phyloP scores from a whole-genome alignment of 2,113 vertebrate species.

The Ammospiza caudacuta region DNA sequence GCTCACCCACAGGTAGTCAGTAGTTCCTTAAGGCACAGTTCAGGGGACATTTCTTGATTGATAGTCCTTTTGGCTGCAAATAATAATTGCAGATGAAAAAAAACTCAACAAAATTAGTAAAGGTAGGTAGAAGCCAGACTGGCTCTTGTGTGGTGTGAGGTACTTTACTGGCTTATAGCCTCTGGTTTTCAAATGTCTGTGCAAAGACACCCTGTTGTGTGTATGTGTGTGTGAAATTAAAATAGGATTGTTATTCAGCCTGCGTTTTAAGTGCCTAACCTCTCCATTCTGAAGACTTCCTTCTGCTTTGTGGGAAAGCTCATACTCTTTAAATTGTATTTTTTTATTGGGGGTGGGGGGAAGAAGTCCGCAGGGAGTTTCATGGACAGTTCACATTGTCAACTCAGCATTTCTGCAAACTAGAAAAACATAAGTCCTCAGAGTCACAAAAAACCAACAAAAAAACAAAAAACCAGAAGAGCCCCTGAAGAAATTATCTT shows the following conservation, averaged over 20 bases:
- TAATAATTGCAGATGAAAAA: neutral
- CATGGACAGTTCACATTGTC: neutral
- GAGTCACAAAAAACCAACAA: neutral
- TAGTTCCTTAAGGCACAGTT: neutral
- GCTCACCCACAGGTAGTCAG: neutral
- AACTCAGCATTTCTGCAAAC: conserved; percentile 38
- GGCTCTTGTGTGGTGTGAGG: neutral
- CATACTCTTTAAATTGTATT: neutral
- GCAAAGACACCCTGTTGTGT: neutral
- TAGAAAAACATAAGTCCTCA: neutral
- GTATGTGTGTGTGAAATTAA: neutral
- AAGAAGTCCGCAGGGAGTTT: neutral
- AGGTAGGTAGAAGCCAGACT: neutral
- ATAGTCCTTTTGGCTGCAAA: neutral
- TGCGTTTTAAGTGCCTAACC: conserved; percentile 20
- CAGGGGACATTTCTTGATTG: neutral
- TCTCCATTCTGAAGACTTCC: neutral
- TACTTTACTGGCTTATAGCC: neutral
- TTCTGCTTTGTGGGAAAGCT: conserved; percentile 51
- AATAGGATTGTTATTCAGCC: neutral
- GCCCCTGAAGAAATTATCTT: neutral
- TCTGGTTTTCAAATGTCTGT: neutral
- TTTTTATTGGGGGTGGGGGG: neutral
- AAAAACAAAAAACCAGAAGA: neutral
- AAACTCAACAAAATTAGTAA: neutral